Conservation (phyloP, 2,888 invertebrate species). For the Tetheella fluctuosa region DNA sequence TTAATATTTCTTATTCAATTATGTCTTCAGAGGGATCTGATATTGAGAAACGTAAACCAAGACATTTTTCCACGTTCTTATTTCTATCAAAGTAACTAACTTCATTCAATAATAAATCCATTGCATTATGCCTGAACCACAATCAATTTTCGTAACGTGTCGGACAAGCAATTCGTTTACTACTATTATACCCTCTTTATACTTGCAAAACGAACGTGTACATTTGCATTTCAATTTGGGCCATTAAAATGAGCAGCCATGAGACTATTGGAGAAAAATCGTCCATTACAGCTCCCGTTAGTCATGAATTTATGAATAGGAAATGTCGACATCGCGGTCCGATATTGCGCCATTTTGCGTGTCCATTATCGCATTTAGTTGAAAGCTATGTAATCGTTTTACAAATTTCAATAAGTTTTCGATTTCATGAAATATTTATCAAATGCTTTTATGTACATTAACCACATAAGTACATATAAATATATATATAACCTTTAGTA, state of each 20-base stretch:
- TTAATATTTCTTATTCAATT: no score
- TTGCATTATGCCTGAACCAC: background rate
- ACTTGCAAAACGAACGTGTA: slow-evolving; percentile 29
- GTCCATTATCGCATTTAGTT: slow-evolving; percentile 24
- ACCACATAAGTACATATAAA: no score
- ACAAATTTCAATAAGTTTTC: slow-evolving; percentile 20
- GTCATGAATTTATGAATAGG: slow-evolving; percentile 61
- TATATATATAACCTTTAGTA: no score
- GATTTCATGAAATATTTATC: slow-evolving; percentile 10
- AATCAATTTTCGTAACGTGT: background rate
- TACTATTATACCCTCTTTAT: slow-evolving; percentile 8
- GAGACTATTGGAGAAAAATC: slow-evolving; percentile 55
- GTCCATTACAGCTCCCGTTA: slow-evolving; percentile 39
- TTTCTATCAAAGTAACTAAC: background rate
- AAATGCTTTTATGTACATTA: background rate
- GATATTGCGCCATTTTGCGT: slow-evolving; percentile 38
- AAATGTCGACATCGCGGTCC: slow-evolving; percentile 40
- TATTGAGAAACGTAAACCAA: no score
- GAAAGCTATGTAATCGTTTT: slow-evolving; percentile 25
- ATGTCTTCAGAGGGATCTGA: no score
- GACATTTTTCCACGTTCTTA: no score
- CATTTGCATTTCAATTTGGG: slow-evolving; percentile 58
- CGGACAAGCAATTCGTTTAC: slow-evolving; percentile 6
- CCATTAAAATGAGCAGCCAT: slow-evolving; percentile 49
- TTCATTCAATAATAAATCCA: background rate